phyloP scores from a whole-genome alignment of 2,797 vertebrate species.

The Antrozous pallidus region DNA sequence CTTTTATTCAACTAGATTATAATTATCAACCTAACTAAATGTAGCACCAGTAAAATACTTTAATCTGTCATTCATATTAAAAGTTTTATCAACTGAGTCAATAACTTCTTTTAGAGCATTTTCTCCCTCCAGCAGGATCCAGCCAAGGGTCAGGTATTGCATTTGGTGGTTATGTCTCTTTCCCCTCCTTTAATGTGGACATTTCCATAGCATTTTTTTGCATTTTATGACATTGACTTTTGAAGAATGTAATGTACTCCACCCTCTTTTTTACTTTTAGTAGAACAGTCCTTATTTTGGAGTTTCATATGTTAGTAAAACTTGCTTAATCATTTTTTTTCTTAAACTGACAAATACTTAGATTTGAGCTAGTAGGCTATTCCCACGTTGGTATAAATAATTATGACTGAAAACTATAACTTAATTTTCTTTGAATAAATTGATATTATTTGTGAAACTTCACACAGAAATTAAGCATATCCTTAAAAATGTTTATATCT shows the following conservation, averaged over 20 bases:
- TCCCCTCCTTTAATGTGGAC: neutral
- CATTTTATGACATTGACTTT: neutral
- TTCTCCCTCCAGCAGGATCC: neutral
- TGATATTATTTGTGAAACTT: constrained; percentile 34
- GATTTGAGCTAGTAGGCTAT: neutral
- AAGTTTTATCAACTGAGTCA: neutral
- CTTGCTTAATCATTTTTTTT: neutral
- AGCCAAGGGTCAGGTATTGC: too few species aligned
- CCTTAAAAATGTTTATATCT: neutral
- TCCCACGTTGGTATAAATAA: neutral
- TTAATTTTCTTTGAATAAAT: constrained; percentile 1
- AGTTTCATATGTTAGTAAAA: neutral
- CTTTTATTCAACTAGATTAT: neutral
- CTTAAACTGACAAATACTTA: neutral
- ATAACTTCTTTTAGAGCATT: neutral
- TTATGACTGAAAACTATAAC: neutral
- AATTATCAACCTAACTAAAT: neutral
- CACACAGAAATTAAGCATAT: neutral
- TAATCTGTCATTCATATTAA: neutral
- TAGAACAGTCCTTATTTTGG: neutral
- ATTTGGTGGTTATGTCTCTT: too few species aligned
- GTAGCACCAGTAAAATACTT: neutral
- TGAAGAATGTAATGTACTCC: neutral
- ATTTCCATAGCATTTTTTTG: neutral
- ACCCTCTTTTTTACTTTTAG: neutral